Base-by-base conservation (phyloP, 2,797 vertebrate genomes). In the Chelidonichthys spinosus region DNA sequence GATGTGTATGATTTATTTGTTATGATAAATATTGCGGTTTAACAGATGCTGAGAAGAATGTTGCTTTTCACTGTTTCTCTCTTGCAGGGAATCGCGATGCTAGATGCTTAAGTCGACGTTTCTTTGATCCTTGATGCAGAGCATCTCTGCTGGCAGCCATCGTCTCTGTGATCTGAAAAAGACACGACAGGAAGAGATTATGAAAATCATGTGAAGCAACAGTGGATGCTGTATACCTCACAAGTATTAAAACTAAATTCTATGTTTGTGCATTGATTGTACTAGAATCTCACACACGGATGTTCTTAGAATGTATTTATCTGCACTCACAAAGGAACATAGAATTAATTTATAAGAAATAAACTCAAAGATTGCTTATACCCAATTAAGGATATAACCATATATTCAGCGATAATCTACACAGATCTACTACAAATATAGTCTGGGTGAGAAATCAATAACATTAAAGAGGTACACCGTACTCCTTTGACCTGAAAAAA, bases 131-230 rank as follows among this genome's bases (percentile, higher is more conserved):
- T 67, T 40, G 47, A 56, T 36, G 64, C 74, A n/a, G 66, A 69
- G 63, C 59, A 1, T 61, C 64, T 79, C 72, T 81, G 69, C 74
- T 80, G 69, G 72, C 61, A 64, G 81, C 14, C 76, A 42, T 80
- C 75, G n/a, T 87, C 72, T 76, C 80, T 72, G 80, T 84, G 40
- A 87, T 80, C 89, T 92, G 79, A 82, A 89, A 86, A 70, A 74
- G 58, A 88, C 49, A 67, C 42, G 58, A 35, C 72, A 72, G 50
- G 47, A 65, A 73, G 44, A 43, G 25, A 76, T 66, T 46, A 61
- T 40, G 18, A 52, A 77, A 74, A 81, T 84, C 59, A 77, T 54
- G 3, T 69, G 69, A 79, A 46, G 18, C 44, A 66, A 50, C 33
- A 55, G 60, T 33, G 40, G 8, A 67, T 47, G 49, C 5, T 52